Evolutionary conservation across 2,113 vertebrate species (phyloP).

Genomic region (Myotis davidii): DNA sequence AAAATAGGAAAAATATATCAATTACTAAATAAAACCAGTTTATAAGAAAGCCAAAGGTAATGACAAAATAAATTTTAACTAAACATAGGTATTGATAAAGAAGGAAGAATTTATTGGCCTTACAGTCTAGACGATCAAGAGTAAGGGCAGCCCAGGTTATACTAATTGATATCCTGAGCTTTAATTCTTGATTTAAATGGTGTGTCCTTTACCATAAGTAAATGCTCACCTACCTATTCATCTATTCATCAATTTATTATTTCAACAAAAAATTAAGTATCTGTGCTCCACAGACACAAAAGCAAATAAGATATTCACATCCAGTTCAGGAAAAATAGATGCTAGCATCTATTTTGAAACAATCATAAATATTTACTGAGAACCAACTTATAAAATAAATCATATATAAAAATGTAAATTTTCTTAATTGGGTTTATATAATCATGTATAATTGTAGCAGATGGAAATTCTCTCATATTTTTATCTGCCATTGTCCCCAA

Average conservation of each 20-base stretch:
- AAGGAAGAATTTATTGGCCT: neutral
- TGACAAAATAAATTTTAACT: conserved; percentile 9
- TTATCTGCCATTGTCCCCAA: neutral
- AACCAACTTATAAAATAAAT: neutral
- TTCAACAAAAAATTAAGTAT: conserved; percentile 1
- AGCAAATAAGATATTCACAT: neutral
- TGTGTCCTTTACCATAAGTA: neutral
- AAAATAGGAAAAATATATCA: neutral
- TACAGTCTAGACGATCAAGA: neutral
- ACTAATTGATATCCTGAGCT: neutral
- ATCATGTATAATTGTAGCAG: neutral
- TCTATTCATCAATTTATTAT: neutral
- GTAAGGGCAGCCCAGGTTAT: neutral
- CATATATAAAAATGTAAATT: conserved; percentile 3
- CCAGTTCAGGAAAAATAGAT: neutral
- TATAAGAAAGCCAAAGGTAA: neutral
- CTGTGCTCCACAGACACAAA: neutral
- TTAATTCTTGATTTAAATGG: neutral
- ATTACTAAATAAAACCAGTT: neutral
- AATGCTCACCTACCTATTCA: neutral
- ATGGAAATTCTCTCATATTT: neutral
- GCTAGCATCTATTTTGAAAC: neutral
- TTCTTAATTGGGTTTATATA: neutral
- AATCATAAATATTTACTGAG: neutral
- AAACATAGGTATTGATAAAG: neutral